phyloP scores from a whole-genome alignment of 2,113 vertebrate genomes.

The Tichodroma muraria region DNA sequence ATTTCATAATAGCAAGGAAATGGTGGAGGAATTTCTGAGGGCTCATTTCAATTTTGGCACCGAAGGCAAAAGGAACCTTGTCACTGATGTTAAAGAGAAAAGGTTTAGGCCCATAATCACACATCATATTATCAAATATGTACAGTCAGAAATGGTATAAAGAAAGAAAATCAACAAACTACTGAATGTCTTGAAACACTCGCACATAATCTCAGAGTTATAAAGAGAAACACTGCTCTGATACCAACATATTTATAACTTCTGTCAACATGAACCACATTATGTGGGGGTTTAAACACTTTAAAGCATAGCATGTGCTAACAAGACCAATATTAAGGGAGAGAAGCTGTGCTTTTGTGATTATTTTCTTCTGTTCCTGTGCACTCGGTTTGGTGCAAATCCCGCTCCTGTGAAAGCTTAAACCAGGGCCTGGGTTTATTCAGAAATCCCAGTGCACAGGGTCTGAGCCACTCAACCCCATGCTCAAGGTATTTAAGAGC shows the following conservation, averaged over 20 bases:
- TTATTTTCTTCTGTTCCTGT: background rate
- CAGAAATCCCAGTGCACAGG: background rate
- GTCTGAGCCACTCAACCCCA: background rate
- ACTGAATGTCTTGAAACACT: background rate
- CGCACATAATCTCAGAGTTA: background rate
- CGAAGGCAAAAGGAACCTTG: background rate
- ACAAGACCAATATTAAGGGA: background rate
- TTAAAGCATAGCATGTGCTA: background rate
- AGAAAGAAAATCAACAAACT: constrained; percentile 31
- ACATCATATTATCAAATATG: background rate
- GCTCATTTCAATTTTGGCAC: background rate
- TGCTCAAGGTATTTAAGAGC: background rate
- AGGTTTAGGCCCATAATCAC: background rate
- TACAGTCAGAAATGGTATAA: background rate
- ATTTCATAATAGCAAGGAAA: background rate
- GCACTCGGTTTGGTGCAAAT: background rate
- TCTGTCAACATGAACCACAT: background rate
- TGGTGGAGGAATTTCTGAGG: background rate
- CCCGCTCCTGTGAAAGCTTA: background rate
- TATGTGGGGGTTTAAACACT: background rate
- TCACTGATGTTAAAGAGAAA: background rate
- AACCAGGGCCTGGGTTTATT: background rate
- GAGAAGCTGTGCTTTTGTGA: constrained; percentile 7
- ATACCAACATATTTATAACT: background rate
- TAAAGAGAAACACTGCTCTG: background rate